phyloP scores from a whole-genome alignment of 2,797 vertebrate genomes.

The Lates japonicus region DNA sequence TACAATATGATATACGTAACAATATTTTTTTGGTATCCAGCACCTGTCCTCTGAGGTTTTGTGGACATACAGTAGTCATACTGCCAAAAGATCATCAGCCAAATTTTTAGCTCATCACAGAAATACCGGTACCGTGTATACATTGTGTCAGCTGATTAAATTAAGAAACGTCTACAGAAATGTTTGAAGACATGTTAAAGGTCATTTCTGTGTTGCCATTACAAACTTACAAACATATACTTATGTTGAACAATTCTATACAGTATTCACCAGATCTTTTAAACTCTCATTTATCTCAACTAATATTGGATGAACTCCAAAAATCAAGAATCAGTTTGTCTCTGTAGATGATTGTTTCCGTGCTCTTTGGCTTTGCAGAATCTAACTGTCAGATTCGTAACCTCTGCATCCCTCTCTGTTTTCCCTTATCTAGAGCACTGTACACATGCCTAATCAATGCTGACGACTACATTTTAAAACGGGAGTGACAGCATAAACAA shows the following conservation, averaged over 20 bases:
- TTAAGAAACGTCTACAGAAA: background rate
- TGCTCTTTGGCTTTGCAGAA: background rate
- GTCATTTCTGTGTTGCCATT: background rate
- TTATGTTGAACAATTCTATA: background rate
- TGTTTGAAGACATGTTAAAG: background rate
- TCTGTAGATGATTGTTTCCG: background rate
- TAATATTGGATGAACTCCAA: background rate
- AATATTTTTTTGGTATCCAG: too few relatives aligned
- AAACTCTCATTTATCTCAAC: too few relatives aligned
- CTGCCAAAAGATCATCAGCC: background rate
- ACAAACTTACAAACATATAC: background rate
- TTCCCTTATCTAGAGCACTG: background rate
- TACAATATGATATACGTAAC: too few relatives aligned
- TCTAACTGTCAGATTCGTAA: background rate
- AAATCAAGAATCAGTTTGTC: background rate
- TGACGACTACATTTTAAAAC: background rate
- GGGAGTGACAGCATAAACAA: background rate
- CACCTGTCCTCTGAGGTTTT: background rate
- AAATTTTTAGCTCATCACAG: background rate
- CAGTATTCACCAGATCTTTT: too few relatives aligned
- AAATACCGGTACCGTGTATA: background rate
- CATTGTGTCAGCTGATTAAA: too few relatives aligned
- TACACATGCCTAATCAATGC: background rate
- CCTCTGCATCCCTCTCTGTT: background rate
- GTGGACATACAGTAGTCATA: background rate